These are phyloP conservation scores for Microctonus brassicae DNA, from an alignment of 2,888 invertebrate genomes.

Conservation along the genomic window DNA sequence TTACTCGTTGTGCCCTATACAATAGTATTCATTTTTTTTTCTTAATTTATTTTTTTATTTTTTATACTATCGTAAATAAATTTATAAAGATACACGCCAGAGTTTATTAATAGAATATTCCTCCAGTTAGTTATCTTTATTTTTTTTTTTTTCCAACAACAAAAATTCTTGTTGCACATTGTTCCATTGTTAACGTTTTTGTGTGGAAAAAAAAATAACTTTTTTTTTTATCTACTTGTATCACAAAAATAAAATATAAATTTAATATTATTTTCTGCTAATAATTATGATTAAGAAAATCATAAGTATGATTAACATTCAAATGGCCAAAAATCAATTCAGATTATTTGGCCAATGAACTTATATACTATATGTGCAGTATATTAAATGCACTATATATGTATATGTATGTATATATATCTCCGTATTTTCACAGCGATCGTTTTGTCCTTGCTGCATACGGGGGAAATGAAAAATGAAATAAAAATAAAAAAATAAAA, in stretches of 20 bases:
- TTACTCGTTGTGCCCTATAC: background rate
- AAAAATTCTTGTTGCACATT: slow-evolving; percentile 1
- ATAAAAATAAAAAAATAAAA: background rate
- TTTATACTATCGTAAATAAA: background rate
- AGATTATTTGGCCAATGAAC: background rate
- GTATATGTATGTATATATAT: background rate
- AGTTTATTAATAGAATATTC: slow-evolving; percentile 13
- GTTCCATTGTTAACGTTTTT: background rate
- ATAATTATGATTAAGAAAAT: background rate
- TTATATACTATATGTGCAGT: background rate
- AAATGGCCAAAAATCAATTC: background rate
- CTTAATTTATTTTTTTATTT: background rate
- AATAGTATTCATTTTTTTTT: slow-evolving; percentile 28
- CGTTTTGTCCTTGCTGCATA: background rate
- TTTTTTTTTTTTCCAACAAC: slow-evolving; percentile 21
- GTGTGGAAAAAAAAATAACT: background rate
- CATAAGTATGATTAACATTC: too few relatives aligned
- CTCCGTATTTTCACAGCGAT: background rate
- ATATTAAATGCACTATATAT: too few relatives aligned
- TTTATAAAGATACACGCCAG: background rate
- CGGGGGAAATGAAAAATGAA: too few relatives aligned
- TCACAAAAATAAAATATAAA: too few relatives aligned
- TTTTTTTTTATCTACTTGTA: background rate
- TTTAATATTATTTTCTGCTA: too few relatives aligned
- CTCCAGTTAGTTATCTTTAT: too few relatives aligned